phyloP scores from a whole-genome alignment of 2,888 invertebrate species.

The Alentia gelatinosa region DNA sequence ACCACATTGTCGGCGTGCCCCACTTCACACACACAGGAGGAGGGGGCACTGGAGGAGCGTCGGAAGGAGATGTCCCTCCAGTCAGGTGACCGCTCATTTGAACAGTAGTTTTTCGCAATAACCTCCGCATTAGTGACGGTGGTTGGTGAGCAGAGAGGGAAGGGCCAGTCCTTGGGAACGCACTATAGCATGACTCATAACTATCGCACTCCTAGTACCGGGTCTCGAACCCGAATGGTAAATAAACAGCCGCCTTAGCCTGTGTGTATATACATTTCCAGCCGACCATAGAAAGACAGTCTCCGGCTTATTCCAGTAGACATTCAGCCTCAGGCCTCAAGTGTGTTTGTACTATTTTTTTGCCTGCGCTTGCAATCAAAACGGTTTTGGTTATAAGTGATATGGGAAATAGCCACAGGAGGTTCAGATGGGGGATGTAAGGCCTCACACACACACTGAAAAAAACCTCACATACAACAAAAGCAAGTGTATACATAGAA shows the following conservation, averaged over 20 bases:
- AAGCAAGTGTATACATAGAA: constrained; percentile 27
- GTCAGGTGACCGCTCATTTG: too few species aligned
- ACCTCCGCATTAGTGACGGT: not conserved
- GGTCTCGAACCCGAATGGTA: not conserved
- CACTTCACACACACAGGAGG: not conserved
- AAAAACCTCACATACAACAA: too few species aligned
- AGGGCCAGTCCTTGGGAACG: too few species aligned
- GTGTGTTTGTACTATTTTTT: constrained; percentile 27
- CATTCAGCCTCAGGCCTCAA: not conserved
- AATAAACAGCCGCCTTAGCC: constrained; percentile 1
- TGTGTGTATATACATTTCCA: constrained; percentile 33
- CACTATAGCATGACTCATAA: not conserved
- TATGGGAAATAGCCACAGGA: constrained; percentile 47
- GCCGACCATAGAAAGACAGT: not conserved
- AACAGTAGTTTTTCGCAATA: too few species aligned
- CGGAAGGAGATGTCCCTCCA: too few species aligned
- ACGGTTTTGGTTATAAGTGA: constrained; percentile 40
- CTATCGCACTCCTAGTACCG: not conserved
- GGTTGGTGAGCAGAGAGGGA: not conserved
- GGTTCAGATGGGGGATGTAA: constrained; percentile 31
- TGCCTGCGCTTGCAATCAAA: not conserved
- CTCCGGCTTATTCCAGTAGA: not conserved
- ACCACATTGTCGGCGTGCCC: not conserved
- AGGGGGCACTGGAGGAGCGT: too few species aligned
- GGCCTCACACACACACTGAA: too few species aligned